Base-by-base conservation (phyloP, 2,888 invertebrate genomes). In the Melinaea marsaeus region DNA sequence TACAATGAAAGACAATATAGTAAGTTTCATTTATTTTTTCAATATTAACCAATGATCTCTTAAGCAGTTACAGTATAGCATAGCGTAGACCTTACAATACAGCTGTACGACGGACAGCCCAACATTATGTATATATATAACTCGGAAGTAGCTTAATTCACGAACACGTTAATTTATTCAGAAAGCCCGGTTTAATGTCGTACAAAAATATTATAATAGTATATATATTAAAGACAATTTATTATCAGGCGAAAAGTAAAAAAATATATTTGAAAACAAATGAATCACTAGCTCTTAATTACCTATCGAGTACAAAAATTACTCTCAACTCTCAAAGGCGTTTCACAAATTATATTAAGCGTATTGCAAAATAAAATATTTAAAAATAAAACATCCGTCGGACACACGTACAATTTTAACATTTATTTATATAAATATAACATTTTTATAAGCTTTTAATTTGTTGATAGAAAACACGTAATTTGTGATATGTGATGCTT, bases 61-160 rank as follows among this genome's bases (percentile, higher is more conserved):
- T 86, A 89, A 89, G 89, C 89, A 81, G 83, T 80, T 86, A 87
- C 79, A 83, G 80, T 85, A 83, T 76, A 86, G 86, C 84, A 71
- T 82, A 85, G 84, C 83, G 68, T 81, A 81, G 77, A 74, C 75
- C 70, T 76, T 69, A 72, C 69, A 71, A 71, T 75, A 76, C 76
- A 75, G 71, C 73, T 63, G 67, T 62, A 60, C 59, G 37, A 60
- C 57, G 59, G 62, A 61, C 60, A 57, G 59, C 62, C 59, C 61
- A 62, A 68, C 66, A 62, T 66, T 60, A 58, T 64, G 64, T 59
- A 62, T 62, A 62, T 35, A 56, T 64, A 62, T 67, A 57, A 45
- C 64, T 51, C 61, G 57, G 7, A 70, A 69, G 63, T 71, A 71
- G 75, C 72, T 69, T 72, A 79, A 69, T 72, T 76, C 77, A 81